Conservation (phyloP, 2,888 invertebrate genomes). For the Scaptomyza parva region DNA sequence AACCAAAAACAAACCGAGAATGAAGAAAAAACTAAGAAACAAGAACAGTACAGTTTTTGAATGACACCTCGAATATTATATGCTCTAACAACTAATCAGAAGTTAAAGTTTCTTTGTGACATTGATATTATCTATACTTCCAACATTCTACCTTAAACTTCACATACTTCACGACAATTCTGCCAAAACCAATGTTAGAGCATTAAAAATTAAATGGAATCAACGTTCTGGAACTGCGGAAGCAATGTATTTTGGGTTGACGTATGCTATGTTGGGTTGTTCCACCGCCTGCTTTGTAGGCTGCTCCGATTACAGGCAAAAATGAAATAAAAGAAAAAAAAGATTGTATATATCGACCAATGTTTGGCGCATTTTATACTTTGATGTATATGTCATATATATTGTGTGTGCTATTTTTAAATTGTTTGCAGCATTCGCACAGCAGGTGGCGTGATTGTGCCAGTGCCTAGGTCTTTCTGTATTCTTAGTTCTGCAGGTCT, state of each 20-base stretch:
- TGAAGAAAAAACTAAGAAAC: background rate
- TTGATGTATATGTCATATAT: constrained; percentile 46
- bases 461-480: background rate
- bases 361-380: constrained; percentile 47
- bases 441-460: constrained; percentile 63
- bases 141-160: no score
- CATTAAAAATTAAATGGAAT: constrained; percentile 11
- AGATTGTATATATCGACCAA: constrained; percentile 14
- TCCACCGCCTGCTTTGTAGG: constrained; percentile 52
- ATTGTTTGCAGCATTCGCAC: constrained; percentile 54
- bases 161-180: background rate
- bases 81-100: background rate
- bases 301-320: constrained; percentile 53
- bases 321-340: background rate
- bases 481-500: constrained; percentile 11
- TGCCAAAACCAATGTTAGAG: background rate
- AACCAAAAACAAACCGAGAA: constrained; percentile 22
- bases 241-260: constrained; percentile 54
- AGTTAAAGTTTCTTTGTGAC: no score
- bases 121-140: no score
- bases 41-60: background rate
- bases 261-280: constrained; percentile 22
- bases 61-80: background rate
- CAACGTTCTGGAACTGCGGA: constrained; percentile 52
- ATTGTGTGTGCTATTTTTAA: constrained; percentile 66